Evolutionary conservation across 2,888 invertebrate genomes (phyloP), one percentile per base, ranked within the genome.

Genomic region (Hetaerina titia): DNA sequence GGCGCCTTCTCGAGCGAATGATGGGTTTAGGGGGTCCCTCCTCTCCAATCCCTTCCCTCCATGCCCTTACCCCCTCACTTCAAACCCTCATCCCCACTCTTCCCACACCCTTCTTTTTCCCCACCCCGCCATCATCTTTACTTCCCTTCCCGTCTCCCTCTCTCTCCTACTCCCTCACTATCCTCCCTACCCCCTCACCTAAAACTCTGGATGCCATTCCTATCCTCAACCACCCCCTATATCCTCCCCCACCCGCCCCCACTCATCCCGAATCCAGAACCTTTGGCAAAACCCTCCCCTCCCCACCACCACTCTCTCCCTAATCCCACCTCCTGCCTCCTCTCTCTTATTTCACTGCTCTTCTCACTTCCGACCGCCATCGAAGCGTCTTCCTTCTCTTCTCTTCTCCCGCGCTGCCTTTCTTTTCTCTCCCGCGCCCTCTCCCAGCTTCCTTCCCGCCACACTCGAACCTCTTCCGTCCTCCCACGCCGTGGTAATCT

Each of bases 1-100:
- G 69, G 56, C 64, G 92, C 69, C 25, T 92, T 69, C 64, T 92
- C 69, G 69, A 92, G 92, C 92, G 92, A 92, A 92, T 92, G 92
- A 92, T 92, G 92, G 92, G 92, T 92, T 92, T 92, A 92, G 69
- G 31, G 74, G 22, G 45, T 25, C 45, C 56, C 15, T 25, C 13
- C 57, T 56, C 56, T 19, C n/a, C 69, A 15, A 64, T 19, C 69
- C 56, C 64, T 31, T 64, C 60, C 25, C 13, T 8, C 17, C 58
- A 5, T 45, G 45, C 15, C 0, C 64, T 22, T 64, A 9, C 45
- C 64, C 31, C 17, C 15, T 64, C 64, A 19, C 63, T 31, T 19
- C 19, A 45, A 31, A 17, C 45, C 45, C 17, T 25, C n/a, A 25
- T 19, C 90, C 64, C 45, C 45, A 15, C 25, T 17, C 19, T 25